These are phyloP conservation scores for Oxystoma pomonae DNA, from an alignment of 2,888 invertebrate genomes.

Conservation along the genomic window DNA sequence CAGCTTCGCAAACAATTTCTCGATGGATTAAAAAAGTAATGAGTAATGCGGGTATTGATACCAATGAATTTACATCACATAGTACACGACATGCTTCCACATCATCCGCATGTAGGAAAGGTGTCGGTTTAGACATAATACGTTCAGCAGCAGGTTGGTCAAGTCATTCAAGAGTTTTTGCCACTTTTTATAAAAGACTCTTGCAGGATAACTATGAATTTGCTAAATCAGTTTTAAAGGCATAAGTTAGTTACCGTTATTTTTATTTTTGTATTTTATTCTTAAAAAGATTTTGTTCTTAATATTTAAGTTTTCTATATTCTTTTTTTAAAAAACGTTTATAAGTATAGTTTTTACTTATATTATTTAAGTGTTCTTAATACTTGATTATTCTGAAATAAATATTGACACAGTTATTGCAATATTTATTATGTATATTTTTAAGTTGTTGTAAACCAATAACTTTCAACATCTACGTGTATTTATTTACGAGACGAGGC, in stretches of 20 bases:
- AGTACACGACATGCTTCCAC: conserved; percentile 11
- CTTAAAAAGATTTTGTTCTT: neutral
- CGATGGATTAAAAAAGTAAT: conserved; percentile 20
- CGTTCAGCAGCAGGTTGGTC: conserved; percentile 10
- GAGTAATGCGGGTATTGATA: conserved; percentile 27
- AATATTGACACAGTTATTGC: no score
- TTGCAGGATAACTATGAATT: neutral
- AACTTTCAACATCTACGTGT: neutral
- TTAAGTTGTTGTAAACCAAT: neutral
- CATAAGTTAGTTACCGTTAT: neutral
- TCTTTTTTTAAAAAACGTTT: no score
- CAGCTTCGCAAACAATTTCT: conserved; percentile 15
- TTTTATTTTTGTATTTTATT: neutral
- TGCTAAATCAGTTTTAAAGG: neutral
- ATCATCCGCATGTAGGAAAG: conserved; percentile 9
- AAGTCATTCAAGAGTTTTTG: neutral
- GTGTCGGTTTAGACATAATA: conserved; percentile 8
- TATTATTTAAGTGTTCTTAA: no score
- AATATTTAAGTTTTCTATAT: neutral
- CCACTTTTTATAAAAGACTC: neutral
- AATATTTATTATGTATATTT: no score
- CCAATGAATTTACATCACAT: conserved; percentile 7
- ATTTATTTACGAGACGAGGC: neutral
- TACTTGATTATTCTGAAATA: no score
- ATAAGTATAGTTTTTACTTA: no score